Percentiles rank a stretch among this genome's conserved stretches.
Evolutionary conservation across 2,113 vertebrate genomes (phyloP).

Genomic region (Ailuropoda melanoleuca): DNA sequence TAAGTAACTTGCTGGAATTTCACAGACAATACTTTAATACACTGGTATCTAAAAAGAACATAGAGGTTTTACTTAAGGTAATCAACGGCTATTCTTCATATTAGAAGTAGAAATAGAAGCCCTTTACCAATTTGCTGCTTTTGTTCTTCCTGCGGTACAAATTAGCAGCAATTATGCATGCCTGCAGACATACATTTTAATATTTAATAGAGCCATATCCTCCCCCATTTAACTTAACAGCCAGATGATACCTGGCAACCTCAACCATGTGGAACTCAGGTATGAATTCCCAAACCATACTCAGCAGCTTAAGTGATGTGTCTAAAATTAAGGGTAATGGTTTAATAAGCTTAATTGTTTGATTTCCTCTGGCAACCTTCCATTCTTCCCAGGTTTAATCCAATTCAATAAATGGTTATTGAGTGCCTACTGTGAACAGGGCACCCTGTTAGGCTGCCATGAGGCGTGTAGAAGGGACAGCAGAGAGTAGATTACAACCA

Average conservation of each 20-base stretch:
- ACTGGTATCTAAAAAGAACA: neutral
- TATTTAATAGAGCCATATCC: neutral
- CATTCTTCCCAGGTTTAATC: constrained; percentile 20
- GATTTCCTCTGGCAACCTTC: constrained; percentile 51
- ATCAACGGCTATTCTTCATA: neutral
- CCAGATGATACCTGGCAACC: constrained; percentile 4
- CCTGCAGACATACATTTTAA: neutral
- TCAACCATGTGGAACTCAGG: constrained; percentile 27
- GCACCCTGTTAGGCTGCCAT: neutral
- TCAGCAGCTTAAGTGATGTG: constrained; percentile 17
- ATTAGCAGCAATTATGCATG: neutral
- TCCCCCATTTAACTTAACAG: neutral
- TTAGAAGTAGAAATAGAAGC: neutral
- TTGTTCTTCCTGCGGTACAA: constrained; percentile 13
- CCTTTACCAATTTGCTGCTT: constrained; percentile 21
- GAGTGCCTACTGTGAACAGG: neutral
- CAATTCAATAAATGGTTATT: neutral
- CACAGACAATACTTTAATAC: neutral
- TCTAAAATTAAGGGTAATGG: constrained; percentile 66
- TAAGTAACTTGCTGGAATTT: neutral
- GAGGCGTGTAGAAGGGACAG: neutral
- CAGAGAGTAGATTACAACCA: neutral
- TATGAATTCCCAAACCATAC: constrained; percentile 36
- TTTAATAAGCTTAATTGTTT: constrained; percentile 59
- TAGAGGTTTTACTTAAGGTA: neutral